Evolutionary conservation across 2,797 vertebrate genomes (phyloP).

Genomic region (Ataeniobius toweri): DNA sequence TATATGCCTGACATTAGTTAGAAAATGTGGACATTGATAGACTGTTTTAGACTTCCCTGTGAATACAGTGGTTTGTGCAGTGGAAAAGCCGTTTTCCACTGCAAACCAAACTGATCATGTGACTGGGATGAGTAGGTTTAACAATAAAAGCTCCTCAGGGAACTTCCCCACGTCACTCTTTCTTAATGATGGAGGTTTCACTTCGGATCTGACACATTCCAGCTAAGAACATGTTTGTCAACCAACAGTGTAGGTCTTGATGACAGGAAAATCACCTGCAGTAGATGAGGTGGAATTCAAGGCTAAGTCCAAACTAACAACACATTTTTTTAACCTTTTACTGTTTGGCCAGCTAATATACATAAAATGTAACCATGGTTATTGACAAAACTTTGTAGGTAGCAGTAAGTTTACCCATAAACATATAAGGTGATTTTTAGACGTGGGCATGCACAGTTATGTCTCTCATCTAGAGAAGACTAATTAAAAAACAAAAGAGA

Average conservation of each 20-base stretch:
- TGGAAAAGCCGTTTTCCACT: background rate
- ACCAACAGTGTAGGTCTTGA: background rate
- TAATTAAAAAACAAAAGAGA: background rate
- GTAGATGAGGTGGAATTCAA: background rate
- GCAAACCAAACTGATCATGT: background rate
- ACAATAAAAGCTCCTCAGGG: background rate
- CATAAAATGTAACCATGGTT: background rate
- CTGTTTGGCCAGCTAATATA: background rate
- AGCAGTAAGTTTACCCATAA: background rate
- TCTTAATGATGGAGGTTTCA: constrained; percentile 20
- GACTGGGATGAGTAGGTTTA: background rate
- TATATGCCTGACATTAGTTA: background rate
- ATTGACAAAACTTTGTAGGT: background rate
- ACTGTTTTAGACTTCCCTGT: background rate
- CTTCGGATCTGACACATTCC: constrained; percentile 10
- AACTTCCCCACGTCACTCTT: constrained; percentile 23
- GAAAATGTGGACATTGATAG: background rate
- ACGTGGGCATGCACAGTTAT: background rate
- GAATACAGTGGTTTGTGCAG: background rate
- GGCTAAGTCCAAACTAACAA: background rate
- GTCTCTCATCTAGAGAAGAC: background rate
- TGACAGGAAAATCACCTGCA: background rate
- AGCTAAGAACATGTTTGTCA: constrained; percentile 11
- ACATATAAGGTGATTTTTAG: background rate
- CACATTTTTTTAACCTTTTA: background rate